A percentile compares a stretch with the other conserved stretches of the same genome.
Evolutionary conservation across 2,113 vertebrate genomes (phyloP).

Genomic region (Gobius niger): DNA sequence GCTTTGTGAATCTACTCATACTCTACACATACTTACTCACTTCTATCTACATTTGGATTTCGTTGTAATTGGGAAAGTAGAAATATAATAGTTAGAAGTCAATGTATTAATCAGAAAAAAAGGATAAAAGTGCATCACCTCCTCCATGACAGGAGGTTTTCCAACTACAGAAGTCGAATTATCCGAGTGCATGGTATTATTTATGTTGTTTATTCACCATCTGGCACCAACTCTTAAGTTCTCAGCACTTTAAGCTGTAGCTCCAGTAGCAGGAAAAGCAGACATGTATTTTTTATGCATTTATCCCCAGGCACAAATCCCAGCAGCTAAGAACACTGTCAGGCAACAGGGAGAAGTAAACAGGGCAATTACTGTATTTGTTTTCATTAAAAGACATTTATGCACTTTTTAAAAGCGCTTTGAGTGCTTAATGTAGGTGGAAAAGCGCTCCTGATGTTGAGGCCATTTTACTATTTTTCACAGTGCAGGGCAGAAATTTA

Average conservation of each 20-base stretch:
- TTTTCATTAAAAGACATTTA: conserved; percentile 42
- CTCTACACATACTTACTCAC: no score
- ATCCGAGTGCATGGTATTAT: conserved; percentile 52
- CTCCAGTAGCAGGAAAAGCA: conserved; percentile 32
- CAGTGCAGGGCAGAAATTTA: conserved; percentile 6
- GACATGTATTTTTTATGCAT: conserved; percentile 41
- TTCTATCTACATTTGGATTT: no score
- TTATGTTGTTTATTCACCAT: conserved; percentile 52
- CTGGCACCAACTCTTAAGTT: conserved; percentile 55
- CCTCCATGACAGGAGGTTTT: background rate
- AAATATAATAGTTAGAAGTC: no score
- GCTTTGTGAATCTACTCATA: no score
- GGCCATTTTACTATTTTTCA: background rate
- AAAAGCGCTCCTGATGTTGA: no score
- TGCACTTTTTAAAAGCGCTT: no score
- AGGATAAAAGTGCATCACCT: no score
- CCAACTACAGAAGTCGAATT: conserved; percentile 39
- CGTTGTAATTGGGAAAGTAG: no score
- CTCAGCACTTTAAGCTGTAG: conserved; percentile 48
- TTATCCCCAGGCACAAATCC: conserved; percentile 46
- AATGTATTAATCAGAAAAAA: no score
- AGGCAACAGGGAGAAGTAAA: conserved; percentile 31
- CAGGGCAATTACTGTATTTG: conserved; percentile 56
- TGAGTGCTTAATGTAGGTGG: no score
- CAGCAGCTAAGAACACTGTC: conserved; percentile 40